Evolutionary conservation across 2,797 vertebrate species (phyloP).

Genomic region (Apogon talboti): DNA sequence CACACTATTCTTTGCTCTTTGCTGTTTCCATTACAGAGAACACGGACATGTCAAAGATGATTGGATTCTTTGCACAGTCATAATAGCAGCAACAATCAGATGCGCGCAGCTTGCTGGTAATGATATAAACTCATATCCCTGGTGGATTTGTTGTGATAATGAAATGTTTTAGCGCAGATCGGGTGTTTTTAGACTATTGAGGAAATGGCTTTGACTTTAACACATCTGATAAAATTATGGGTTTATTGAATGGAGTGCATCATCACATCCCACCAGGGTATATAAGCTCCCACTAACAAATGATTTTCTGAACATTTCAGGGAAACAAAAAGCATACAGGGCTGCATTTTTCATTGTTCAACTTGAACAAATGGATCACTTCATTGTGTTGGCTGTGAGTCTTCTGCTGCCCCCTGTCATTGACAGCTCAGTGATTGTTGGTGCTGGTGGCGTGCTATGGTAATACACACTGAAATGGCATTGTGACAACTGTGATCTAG

Average conservation of each 20-base stretch:
- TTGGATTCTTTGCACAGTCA: constrained; percentile 47
- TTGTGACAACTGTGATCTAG: constrained; percentile 77
- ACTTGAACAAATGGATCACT: constrained; percentile 38
- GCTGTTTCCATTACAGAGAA: constrained; percentile 28
- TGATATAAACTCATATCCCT: constrained; percentile 47
- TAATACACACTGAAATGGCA: constrained; percentile 69
- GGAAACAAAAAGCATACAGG: constrained; percentile 22
- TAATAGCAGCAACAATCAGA: constrained; percentile 37
- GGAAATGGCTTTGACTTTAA: constrained; percentile 24
- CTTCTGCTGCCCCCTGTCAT: constrained; percentile 34
- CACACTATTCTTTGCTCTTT: constrained; percentile 18
- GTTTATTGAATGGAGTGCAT: constrained; percentile 17
- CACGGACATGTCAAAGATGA: constrained; percentile 36
- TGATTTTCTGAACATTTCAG: constrained; percentile 11
- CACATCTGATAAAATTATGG: constrained; percentile 7
- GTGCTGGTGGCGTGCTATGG: constrained; percentile 34
- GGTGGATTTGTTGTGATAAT: constrained; percentile 43
- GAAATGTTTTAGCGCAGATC: constrained; percentile 34
- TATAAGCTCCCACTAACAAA: constrained; percentile 3
- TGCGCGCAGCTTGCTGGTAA: constrained; percentile 41
- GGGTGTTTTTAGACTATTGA: constrained; percentile 26
- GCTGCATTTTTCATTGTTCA: constrained; percentile 21
- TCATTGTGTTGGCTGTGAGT: constrained; percentile 40
- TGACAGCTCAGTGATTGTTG: constrained; percentile 53
- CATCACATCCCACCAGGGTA: constrained; percentile 3